Conservation (phyloP, 1,140 invertebrate genomes). For the Tetragnatha versicolor region DNA sequence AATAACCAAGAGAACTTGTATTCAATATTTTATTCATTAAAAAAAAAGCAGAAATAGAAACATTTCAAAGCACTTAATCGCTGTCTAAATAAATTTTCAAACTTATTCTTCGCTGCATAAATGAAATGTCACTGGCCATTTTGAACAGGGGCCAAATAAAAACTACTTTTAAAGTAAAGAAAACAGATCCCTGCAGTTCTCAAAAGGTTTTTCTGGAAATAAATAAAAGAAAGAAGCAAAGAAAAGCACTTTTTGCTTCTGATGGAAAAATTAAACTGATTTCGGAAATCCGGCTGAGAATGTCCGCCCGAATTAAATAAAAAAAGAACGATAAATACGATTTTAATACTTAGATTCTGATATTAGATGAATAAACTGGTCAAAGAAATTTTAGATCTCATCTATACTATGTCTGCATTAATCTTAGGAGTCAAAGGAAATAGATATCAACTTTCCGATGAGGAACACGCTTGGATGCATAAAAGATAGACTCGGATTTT, state of each 20-base stretch:
- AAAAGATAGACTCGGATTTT: slow-evolving; percentile 7
- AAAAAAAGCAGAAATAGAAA: neutral
- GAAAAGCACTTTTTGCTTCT: slow-evolving; percentile 16
- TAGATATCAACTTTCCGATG: too few species aligned
- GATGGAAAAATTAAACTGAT: slow-evolving; percentile 22
- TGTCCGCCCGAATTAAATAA: neutral
- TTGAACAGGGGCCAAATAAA: slow-evolving; percentile 16
- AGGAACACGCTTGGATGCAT: neutral
- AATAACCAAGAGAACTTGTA: too few species aligned
- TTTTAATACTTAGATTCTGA: slow-evolving; percentile 11
- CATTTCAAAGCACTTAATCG: slow-evolving; percentile 20
- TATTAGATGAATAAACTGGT: slow-evolving; percentile 28
- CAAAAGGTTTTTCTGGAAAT: too few species aligned
- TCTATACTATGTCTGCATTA: slow-evolving; percentile 16
- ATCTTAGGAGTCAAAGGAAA: slow-evolving; percentile 10
- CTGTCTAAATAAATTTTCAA: slow-evolving; percentile 20
- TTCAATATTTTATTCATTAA: too few species aligned
- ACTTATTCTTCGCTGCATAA: slow-evolving; percentile 4
- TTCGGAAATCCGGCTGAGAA: slow-evolving; percentile 29
- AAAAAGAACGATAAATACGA: neutral
- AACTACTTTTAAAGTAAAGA: too few species aligned
- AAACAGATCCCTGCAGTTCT: too few species aligned
- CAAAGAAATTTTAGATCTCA: slow-evolving; percentile 25
- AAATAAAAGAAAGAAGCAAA: too few species aligned
- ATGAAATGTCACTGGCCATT: slow-evolving; percentile 13